phyloP scores from a whole-genome alignment of 2,113 vertebrate genomes.

The Eublepharis macularius region DNA sequence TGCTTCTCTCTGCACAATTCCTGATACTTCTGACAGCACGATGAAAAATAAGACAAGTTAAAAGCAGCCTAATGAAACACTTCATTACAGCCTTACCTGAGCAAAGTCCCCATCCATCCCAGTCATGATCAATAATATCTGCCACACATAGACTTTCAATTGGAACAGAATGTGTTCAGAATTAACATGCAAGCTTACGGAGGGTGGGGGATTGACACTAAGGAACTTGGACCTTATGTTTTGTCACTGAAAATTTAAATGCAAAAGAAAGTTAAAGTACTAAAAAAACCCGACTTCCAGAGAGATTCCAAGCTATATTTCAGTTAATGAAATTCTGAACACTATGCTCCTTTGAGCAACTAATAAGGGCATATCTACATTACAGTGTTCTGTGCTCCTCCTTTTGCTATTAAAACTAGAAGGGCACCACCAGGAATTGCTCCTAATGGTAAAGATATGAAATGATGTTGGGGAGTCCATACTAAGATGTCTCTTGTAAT shows the following conservation, averaged over 20 bases:
- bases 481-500: neutral
- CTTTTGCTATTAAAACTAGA: neutral
- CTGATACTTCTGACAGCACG: slow-evolving; percentile 32
- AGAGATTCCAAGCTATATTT: neutral
- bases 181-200: neutral
- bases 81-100: slow-evolving; percentile 12
- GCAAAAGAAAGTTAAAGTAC: neutral
- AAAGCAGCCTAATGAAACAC: slow-evolving; percentile 44
- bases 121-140: slow-evolving; percentile 49
- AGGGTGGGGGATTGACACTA: neutral
- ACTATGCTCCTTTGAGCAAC: neutral
- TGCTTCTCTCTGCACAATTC: slow-evolving; percentile 45
- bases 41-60: slow-evolving; percentile 39
- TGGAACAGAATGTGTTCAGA: slow-evolving; percentile 37
- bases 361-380: neutral
- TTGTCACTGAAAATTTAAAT: neutral
- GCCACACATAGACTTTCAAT: slow-evolving; percentile 37
- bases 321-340: neutral
- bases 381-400: neutral
- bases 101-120: slow-evolving; percentile 44
- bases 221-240: neutral
- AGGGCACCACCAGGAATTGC: neutral
- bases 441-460: neutral
- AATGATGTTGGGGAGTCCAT: too few species aligned
- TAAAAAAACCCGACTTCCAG: neutral